Conservation (phyloP, 2,113 vertebrate species). For the Xyliphius kryptos region DNA sequence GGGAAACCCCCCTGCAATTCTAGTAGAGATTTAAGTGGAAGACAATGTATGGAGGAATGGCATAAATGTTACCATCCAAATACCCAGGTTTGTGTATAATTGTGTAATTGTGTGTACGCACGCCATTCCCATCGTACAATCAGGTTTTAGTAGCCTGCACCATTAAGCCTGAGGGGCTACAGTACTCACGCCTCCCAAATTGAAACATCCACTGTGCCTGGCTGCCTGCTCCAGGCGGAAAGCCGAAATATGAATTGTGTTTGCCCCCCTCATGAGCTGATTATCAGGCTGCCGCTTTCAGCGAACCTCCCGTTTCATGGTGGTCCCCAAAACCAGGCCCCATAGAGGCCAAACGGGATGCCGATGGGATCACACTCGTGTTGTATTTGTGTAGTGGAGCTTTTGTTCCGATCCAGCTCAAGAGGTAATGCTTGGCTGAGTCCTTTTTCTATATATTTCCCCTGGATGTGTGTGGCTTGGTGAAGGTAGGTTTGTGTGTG, state of each 20-base stretch:
- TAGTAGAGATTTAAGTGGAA: too few relatives aligned
- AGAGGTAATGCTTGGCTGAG: conserved; percentile 96
- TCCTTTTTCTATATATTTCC: conserved; percentile 78
- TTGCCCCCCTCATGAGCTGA: conserved; percentile 75
- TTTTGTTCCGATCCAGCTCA: conserved; percentile 85
- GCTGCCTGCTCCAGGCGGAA: conserved; percentile 56
- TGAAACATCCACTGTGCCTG: conserved; percentile 91
- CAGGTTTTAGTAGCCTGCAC: conserved; percentile 62
- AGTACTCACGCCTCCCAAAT: conserved; percentile 75
- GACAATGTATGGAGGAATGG: too few relatives aligned
- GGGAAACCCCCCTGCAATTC: too few relatives aligned
- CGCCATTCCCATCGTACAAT: conserved; percentile 46
- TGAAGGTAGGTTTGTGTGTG: conserved; percentile 33
- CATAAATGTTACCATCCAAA: too few relatives aligned
- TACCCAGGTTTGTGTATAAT: conserved; percentile 13
- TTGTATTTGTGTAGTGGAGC: conserved; percentile 79
- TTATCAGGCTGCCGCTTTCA: conserved; percentile 77
- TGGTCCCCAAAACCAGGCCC: conserved; percentile 81
- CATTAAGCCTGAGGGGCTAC: conserved; percentile 62
- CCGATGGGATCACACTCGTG: conserved; percentile 75
- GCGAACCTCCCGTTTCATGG: conserved; percentile 82
- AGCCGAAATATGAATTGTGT: conserved; percentile 81
- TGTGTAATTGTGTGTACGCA: neutral
- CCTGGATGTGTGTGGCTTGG: conserved; percentile 38
- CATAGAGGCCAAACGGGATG: conserved; percentile 73